Conservation (phyloP, 2,888 invertebrate genomes). For the Parnassius apollo region DNA sequence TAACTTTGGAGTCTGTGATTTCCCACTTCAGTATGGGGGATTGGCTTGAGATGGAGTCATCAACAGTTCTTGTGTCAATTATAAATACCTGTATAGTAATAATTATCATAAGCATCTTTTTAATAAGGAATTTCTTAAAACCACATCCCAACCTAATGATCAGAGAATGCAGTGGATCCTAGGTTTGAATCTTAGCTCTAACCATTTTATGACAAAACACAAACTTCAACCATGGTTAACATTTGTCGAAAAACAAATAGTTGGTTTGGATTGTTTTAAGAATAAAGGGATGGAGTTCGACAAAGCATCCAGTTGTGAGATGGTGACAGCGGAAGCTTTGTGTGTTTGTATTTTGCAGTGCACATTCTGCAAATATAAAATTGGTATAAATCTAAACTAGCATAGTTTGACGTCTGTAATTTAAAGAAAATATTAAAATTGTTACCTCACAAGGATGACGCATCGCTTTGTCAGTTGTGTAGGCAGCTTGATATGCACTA, state of each 20-base stretch:
- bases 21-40: slow-evolving; percentile 90
- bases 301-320: too few relatives aligned
- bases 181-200: too few relatives aligned
- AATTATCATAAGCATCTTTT: neutral
- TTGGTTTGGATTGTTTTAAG: too few relatives aligned
- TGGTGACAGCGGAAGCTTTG: too few relatives aligned
- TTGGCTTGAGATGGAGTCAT: slow-evolving; percentile 84
- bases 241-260: too few relatives aligned
- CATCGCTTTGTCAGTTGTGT: slow-evolving; percentile 96
- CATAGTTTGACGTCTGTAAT: neutral
- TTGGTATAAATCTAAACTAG: too few relatives aligned
- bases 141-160: neutral
- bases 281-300: too few relatives aligned
- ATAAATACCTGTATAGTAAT: slow-evolving; percentile 84
- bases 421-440: neutral
- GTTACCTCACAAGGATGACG: slow-evolving; percentile 90
- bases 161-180: neutral
- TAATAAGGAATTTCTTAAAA: too few relatives aligned
- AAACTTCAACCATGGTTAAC: too few relatives aligned
- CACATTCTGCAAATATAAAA: too few relatives aligned
- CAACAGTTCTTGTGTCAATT: slow-evolving; percentile 89
- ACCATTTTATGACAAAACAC: too few relatives aligned
- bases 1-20: slow-evolving; percentile 91
- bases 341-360: too few relatives aligned
- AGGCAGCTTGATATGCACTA: slow-evolving; percentile 94